Evolutionary conservation across 2,888 invertebrate genomes (phyloP), one percentile per base, ranked within the genome.

Genomic region (Barypeithes pellucidus): DNA sequence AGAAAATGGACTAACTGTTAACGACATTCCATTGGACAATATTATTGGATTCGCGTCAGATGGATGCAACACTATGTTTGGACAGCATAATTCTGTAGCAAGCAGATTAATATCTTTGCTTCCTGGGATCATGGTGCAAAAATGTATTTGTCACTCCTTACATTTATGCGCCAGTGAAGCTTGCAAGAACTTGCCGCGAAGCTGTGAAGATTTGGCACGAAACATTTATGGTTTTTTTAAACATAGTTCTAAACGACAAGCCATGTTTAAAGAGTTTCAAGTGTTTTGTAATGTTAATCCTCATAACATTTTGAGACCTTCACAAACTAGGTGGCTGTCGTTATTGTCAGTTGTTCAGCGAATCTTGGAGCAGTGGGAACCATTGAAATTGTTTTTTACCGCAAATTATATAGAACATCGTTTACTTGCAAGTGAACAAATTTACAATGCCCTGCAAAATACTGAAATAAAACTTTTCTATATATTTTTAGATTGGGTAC

Each of bases 31-130:
- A 20, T 45, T 80, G 45, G 60, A 77, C 67, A 83, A 84, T 47
- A 75, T 84, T 20, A 77, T 85, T n/a, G 84, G 84, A 5, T 84
- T 85, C 77, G 82, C 75, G 1, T 80, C 82, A n/a, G n/a, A n/a
- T n/a, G n/a, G n/a, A n/a, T n/a, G n/a, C n/a, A n/a, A n/a, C n/a
- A n/a, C n/a, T n/a, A n/a, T n/a, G n/a, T n/a, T n/a, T n/a, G n/a
- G n/a, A n/a, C n/a, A n/a, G n/a, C n/a, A n/a, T n/a, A n/a, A n/a
- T n/a, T n/a, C n/a, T n/a, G n/a, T n/a, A n/a, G n/a, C n/a, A n/a
- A n/a, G n/a, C n/a, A n/a, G n/a, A n/a, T n/a, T n/a, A n/a, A n/a
- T n/a, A n/a, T n/a, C n/a, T n/a, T n/a, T n/a, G n/a, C n/a, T n/a
- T n/a, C n/a, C n/a, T n/a, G n/a, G n/a, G n/a, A n/a, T n/a, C n/a